Conservation (phyloP, 2,888 invertebrate species). For the Amphimallon solstitiale region DNA sequence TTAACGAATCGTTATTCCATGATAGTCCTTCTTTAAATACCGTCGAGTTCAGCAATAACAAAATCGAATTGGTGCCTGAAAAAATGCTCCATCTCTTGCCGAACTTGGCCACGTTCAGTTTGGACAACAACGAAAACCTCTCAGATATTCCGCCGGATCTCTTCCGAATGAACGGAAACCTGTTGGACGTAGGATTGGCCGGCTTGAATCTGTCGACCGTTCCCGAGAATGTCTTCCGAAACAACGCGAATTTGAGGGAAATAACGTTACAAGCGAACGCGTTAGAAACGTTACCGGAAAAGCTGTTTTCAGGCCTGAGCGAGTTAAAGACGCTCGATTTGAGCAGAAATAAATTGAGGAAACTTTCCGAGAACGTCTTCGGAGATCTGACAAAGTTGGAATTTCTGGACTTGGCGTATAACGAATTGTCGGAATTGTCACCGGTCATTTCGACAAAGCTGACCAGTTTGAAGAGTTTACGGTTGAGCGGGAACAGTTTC, state of each 20-base stretch:
- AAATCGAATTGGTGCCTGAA: not conserved
- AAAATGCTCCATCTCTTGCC: not conserved
- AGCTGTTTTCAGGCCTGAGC: not conserved
- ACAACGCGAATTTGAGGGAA: not conserved
- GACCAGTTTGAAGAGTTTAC: conserved; percentile 9
- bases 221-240: not conserved
- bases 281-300: not conserved
- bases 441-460: not conserved
- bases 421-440: not conserved
- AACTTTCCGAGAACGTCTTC: not conserved
- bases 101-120: conserved; percentile 29
- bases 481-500: conserved; percentile 30
- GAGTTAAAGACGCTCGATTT: not conserved
- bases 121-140: conserved; percentile 27
- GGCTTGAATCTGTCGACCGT: not conserved
- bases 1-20: no score
- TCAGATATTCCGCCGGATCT: no score
- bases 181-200: not conserved
- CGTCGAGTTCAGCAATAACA: no score
- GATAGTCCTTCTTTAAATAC: no score
- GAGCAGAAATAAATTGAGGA: not conserved
- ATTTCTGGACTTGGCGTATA: not conserved
- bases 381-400: not conserved
- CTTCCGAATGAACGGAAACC: not conserved
- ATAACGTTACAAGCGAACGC: not conserved